A percentile compares a stretch with the other conserved stretches of the same genome.
Evolutionary conservation across 2,113 vertebrate species (phyloP).

Genomic region (Rhabdomys dilectus): DNA sequence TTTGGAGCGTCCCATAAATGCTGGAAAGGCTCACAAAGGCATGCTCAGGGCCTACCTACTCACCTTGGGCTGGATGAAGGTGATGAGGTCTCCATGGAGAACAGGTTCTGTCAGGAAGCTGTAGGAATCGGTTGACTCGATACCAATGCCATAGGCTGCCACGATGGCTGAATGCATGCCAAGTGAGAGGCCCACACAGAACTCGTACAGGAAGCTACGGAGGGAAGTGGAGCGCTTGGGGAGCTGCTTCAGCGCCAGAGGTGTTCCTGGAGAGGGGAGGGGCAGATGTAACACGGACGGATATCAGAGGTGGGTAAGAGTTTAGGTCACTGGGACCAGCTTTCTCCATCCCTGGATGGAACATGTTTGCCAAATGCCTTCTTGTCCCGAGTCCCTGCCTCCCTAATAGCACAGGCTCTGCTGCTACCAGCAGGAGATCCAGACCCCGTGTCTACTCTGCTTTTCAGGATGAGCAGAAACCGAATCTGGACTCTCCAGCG

Average conservation of each 20-base stretch:
- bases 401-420: too few relatives aligned
- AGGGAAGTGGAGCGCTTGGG: constrained; percentile 94
- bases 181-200: constrained; percentile 94
- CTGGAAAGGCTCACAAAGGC: fast-evolving
- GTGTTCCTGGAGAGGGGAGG: constrained; percentile 86
- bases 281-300: not conserved
- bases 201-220: constrained; percentile 95
- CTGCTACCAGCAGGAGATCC: fast-evolving
- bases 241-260: constrained; percentile 96
- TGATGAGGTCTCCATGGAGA: constrained; percentile 93
- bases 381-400: fast-evolving
- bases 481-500: fast-evolving
- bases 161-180: constrained; percentile 93
- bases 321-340: not conserved
- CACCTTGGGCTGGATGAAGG: constrained; percentile 95
- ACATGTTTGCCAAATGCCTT: fast-evolving
- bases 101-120: constrained; percentile 95
- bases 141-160: constrained; percentile 93
- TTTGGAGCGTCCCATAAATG: fast-evolving
- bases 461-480: too few relatives aligned
- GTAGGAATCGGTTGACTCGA: constrained; percentile 93
- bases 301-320: fast-evolving
- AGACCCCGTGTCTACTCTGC: not conserved
- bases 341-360: not conserved
- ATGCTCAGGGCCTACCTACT: constrained; percentile 22